Evolutionary conservation across 2,797 vertebrate species (phyloP).

Genomic region (Ptychobarbus kaznakovi): DNA sequence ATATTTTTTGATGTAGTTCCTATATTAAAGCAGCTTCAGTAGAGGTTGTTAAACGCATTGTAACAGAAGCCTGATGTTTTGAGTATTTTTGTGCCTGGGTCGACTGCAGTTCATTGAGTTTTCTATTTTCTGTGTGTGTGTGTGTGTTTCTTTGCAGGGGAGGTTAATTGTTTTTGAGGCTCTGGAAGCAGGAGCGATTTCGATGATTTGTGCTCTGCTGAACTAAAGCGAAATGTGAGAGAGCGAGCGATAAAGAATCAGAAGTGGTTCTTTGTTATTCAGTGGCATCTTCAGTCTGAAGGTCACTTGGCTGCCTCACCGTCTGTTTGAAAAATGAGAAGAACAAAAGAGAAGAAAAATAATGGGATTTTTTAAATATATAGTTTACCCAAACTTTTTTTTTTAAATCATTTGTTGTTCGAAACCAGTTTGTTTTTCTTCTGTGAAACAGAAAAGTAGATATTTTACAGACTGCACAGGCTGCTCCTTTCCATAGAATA

Average conservation of each 20-base stretch:
- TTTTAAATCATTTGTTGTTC: too few relatives aligned
- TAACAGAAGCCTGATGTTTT: neutral
- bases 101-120: neutral
- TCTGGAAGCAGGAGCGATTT: neutral
- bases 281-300: neutral
- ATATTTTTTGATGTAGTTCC: neutral
- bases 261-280: neutral
- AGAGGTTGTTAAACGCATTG: neutral
- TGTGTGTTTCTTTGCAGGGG: neutral
- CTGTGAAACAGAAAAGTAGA: too few relatives aligned
- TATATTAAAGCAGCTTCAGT: neutral
- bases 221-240: neutral
- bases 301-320: constrained; percentile 52
- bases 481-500: neutral
- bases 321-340: constrained; percentile 58
- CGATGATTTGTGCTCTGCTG: neutral
- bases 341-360: constrained; percentile 50
- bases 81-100: neutral
- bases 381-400: too few relatives aligned
- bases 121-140: neutral
- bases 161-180: neutral
- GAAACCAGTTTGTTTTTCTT: too few relatives aligned
- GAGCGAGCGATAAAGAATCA: neutral
- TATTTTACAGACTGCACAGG: neutral
- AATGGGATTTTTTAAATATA: neutral